Evolutionary conservation across 2,888 invertebrate genomes (phyloP), one percentile per base, ranked within the genome.

Genomic region (Troides oblongomaculatus): DNA sequence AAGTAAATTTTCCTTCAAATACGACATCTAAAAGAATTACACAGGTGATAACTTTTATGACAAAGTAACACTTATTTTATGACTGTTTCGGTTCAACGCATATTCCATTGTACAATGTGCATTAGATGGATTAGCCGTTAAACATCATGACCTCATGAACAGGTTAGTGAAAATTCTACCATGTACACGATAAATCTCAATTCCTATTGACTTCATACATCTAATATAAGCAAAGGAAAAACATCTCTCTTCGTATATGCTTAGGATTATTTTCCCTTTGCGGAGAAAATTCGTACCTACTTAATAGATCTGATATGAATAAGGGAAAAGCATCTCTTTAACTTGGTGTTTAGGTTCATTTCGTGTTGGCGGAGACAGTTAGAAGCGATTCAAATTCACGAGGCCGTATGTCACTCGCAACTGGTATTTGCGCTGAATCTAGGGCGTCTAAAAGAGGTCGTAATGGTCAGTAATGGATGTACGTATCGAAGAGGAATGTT

Each of bases 401-500:
- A 61, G 53, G 61, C 43, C 30, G 65, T 66, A 61, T 60, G 50
- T 25, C n/a, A n/a, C 56, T 57, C 30, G 60, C 64, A 61, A 69
- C 68, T 53, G 68, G 68, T 69, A 43, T 69, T 61, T 64, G 60
- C 25, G 23, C 39, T 64, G 64, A 53, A 69, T 60, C 64, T 69
- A 64, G 68, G 68, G 53, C 68, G 39, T 64, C 64, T 60, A 60
- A 64, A 64, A 60, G 60, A 60, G 68, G 64, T 69, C 60, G 60
- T 25, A 64, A 53, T 68, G 68, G 68, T 64, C 63, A 59, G 53
- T 59, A 64, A 63, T 63, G 56, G 62, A 14, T 58, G 43, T 63
- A 57, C 25, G 10, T 39, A 39, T 58, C 58, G 8, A 39, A 8
- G 39, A 39, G 58, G 23, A 43, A 18, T 18, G 53, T 53, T 17